These are phyloP conservation scores for Campoplex nolae DNA, from an alignment of 2,888 invertebrate species.

Conservation along the genomic window DNA sequence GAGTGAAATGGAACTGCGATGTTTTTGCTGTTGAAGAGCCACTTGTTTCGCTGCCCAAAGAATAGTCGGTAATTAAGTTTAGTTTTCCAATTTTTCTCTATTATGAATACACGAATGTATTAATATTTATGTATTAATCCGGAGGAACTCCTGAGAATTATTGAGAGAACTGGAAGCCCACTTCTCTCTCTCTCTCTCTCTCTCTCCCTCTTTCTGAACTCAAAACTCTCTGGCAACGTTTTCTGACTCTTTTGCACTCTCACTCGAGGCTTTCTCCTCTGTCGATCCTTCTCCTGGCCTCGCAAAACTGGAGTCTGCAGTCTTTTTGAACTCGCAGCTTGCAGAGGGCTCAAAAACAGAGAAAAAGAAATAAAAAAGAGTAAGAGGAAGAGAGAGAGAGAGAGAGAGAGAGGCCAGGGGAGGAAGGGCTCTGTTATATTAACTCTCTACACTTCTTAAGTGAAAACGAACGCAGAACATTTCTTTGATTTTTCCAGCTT, in stretches of 20 bases:
- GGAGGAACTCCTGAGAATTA: conserved; percentile 30
- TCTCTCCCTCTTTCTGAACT: not conserved
- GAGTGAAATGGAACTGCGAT: conserved; percentile 25
- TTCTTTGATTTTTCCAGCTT: conserved; percentile 53
- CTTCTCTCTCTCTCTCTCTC: not conserved
- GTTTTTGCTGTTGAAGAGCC: conserved; percentile 70
- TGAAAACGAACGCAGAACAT: conserved; percentile 41
- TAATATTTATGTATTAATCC: not conserved
- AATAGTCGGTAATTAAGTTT: conserved; percentile 81
- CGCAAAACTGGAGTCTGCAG: conserved; percentile 14
- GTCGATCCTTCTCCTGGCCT: conserved; percentile 5
- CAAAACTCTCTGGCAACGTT: not conserved
- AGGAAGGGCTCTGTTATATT: not conserved
- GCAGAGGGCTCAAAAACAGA: not conserved
- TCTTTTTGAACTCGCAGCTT: conserved; percentile 16
- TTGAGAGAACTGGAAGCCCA: conserved; percentile 13
- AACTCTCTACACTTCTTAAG: conserved; percentile 31
- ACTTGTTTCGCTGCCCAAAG: conserved; percentile 64
- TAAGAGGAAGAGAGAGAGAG: not conserved
- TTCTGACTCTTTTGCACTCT: conserved; percentile 20
- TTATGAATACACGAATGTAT: not conserved
- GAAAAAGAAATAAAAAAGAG: not conserved
- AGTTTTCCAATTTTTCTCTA: conserved; percentile 78
- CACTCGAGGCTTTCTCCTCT: conserved; percentile 14
- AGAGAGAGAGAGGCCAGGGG: not conserved